Base-by-base conservation (phyloP, 1,140 invertebrate genomes). In the Zaprionus camerounensis region DNA sequence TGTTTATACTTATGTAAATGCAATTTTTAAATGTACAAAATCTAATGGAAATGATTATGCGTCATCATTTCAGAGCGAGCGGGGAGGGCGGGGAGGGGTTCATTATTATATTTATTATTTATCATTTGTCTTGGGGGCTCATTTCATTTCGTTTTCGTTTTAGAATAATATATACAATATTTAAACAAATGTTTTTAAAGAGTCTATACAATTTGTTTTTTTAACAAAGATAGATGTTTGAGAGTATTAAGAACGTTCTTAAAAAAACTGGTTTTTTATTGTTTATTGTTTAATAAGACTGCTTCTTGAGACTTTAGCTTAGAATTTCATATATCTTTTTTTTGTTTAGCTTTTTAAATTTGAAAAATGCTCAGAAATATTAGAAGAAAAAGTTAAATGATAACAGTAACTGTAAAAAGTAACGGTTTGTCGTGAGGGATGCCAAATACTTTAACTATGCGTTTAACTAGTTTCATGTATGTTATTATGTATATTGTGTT, bases 11-110 rank as follows among this genome's bases (percentile, higher is more conserved):
- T 76, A 78, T 74, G 69, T 84, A 84, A 84, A 84, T 84, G 81
- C 81, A 84, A 69, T 84, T 84, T 83, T 80, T 78, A 70, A 86
- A 82, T 87, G 83, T 86, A 87, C 76, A 82, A 87, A 81, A 82
- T 83, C 55, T 80, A 82, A 72, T 71, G 51, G 64, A 85, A 81
- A 85, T 84, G 70, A 81, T 84, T 70, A 74, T 70, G 71, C 53
- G 70, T 46, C 71, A 76, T 56, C 53, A 72, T 72, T 58, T 58
- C 64, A 41, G 11, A 12, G 20, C 66, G 38, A 83, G 78, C 57
- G 66, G 36, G 3, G 36, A 28, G 36, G 36, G 36, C 36, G 41
- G 15, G 41, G 15, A 15, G 38, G 41, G 38, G 38, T 15, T 15
- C n/a, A 17, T 46, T 46, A 46, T 17, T 46, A 78, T 78, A 73